Evolutionary conservation across 2,113 vertebrate genomes (phyloP).

Genomic region (Ammospiza nelsoni): DNA sequence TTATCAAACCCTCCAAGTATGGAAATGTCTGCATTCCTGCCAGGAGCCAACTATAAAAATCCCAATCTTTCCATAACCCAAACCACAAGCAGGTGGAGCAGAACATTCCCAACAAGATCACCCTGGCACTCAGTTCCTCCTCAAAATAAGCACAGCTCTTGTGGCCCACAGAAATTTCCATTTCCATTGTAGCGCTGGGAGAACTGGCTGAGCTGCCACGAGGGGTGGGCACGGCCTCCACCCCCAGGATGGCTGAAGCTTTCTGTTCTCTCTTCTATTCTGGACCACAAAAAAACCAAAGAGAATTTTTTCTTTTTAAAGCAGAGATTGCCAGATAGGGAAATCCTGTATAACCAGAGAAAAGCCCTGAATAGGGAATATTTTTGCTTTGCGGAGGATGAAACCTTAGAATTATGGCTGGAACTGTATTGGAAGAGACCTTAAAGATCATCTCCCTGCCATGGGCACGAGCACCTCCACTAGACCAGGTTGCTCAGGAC

Average conservation of each 20-base stretch:
- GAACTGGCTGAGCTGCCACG: not conserved
- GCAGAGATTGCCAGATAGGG: not conserved
- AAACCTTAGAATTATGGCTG: not conserved
- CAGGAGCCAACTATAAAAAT: not conserved
- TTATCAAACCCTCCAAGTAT: not conserved
- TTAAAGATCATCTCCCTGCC: not conserved
- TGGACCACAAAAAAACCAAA: not conserved
- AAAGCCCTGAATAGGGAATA: not conserved
- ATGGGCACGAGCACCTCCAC: not conserved
- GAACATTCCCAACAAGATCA: not conserved
- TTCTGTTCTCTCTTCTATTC: not conserved
- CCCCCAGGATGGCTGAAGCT: not conserved
- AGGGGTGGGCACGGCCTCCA: not conserved
- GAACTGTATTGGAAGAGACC: not conserved
- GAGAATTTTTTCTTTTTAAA: fast-evolving
- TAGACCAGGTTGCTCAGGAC: not conserved
- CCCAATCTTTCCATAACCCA: not conserved
- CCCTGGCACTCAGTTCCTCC: not conserved
- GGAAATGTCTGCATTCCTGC: not conserved
- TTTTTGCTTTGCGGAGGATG: not conserved
- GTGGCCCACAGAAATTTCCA: not conserved
- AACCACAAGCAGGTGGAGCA: constrained; percentile 10
- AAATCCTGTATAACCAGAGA: not conserved
- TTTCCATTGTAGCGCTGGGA: not conserved
- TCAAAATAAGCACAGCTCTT: not conserved